phyloP scores from a whole-genome alignment of 1,140 invertebrate species.

The Solenopsis invicta region DNA sequence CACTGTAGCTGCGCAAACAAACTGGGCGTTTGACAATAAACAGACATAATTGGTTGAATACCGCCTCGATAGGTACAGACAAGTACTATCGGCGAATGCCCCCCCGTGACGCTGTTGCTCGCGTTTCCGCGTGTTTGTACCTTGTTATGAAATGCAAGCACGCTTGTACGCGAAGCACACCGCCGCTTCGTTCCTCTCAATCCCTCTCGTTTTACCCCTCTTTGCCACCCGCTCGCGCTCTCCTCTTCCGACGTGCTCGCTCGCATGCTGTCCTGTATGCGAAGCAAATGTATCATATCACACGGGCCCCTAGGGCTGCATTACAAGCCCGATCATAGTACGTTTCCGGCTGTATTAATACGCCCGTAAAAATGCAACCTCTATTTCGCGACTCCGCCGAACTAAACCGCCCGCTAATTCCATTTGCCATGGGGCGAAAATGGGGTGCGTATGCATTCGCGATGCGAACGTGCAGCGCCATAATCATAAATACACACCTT shows the following conservation, averaged over 20 bases:
- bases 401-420: constrained; percentile 81
- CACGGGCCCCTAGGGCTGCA: constrained; percentile 83
- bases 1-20: constrained; percentile 62
- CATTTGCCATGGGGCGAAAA: constrained; percentile 74
- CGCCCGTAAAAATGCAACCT: constrained; percentile 80
- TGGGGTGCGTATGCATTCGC: constrained; percentile 53
- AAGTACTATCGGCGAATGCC: constrained; percentile 75
- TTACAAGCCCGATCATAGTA: constrained; percentile 83
- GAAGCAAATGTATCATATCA: constrained; percentile 84
- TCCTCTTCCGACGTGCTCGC: constrained; percentile 65
- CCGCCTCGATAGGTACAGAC: constrained; percentile 75
- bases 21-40: constrained; percentile 75
- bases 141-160: constrained; percentile 79
- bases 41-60: constrained; percentile 80
- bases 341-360: constrained; percentile 82
- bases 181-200: constrained; percentile 34
- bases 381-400: constrained; percentile 75
- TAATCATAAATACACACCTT: constrained; percentile 38
- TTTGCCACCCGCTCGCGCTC: constrained; percentile 21
- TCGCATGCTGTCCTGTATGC: constrained; percentile 75
- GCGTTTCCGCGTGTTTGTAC: constrained; percentile 72
- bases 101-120: constrained; percentile 62
- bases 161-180: constrained; percentile 60
- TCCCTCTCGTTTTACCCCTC: constrained; percentile 59
- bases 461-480: constrained; percentile 19